Base-by-base conservation (phyloP, 2,797 vertebrate genomes). In the Pangasius djambal region DNA sequence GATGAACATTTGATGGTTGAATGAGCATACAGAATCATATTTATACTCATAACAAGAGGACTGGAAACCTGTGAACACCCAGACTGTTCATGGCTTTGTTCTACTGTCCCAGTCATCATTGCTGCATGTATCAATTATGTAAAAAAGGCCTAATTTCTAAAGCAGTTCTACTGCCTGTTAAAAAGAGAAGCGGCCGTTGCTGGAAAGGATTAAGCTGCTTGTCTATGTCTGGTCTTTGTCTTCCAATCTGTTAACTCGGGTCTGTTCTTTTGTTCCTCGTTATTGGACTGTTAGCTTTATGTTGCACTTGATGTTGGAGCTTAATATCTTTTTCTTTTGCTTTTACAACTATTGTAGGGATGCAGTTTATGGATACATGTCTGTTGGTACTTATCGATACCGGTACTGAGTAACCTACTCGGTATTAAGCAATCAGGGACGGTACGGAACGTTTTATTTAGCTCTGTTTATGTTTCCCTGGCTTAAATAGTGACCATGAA, bases 71-170 rank as follows among this genome's bases (percentile, higher is more conserved):
- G 48, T 89, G 81, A 89, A 87, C 88, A 74, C 82, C n/a, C 50
- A 44, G 85, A 86, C 86, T 87, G 72, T 88, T 88, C 88, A 61
- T 25, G 31, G 65, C 86, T 86, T 92, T 92, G 91, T 91, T 92
- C 16, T 59, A 22, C 78, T 18, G 31, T 25, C 52, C 50, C 75
- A 88, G 86, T 85, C 86, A 92, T 90, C 90, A 79, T 55, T 8
- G 1, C 3, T 57, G 50, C 52, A 34, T 20, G 92, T 92, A 91
- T 92, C 91, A 94, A 93, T 93, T 85, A 94, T 93, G 92, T 92
- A 37, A 37, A 93, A 87, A 28, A 63, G 3, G 8, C 75, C 16
- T 57, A 7, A 20, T 85, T 85, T 87, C 70, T 84, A 83, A 87
- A 86, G 88, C 88, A 50, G 88, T 65, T 89, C 83, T 50, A 79